Conservation (phyloP, 2,888 invertebrate genomes). For the Dyspetes luteomarginatus region DNA sequence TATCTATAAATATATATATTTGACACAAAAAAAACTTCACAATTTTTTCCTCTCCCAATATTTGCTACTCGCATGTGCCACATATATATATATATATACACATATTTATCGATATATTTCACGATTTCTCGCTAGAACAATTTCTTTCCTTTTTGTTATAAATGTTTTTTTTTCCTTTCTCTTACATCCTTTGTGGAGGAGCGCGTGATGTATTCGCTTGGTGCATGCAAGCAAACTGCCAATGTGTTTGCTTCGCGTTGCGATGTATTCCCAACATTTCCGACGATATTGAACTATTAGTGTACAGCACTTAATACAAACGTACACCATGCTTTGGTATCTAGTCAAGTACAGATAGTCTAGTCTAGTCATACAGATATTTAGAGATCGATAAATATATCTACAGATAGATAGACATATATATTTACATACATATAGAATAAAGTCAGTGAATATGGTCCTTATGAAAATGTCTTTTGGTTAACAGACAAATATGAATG, state of each 20-base stretch:
- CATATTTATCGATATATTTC: constrained; percentile 24
- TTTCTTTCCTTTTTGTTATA: background rate
- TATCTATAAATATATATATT: background rate
- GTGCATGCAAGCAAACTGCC: constrained; percentile 46
- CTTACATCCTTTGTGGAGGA: constrained; percentile 8
- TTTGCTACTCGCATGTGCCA: constrained; percentile 20
- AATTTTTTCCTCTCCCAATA: constrained; percentile 36
- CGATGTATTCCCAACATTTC: constrained; percentile 16
- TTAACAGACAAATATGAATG: too few relatives aligned
- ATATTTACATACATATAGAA: too few relatives aligned
- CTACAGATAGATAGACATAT: too few relatives aligned
- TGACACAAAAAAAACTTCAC: background rate
- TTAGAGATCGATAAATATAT: too few relatives aligned
- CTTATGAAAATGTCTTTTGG: too few relatives aligned
- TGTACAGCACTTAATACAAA: background rate
- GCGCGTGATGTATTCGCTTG: constrained; percentile 38
- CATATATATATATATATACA: background rate
- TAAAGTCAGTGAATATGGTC: too few relatives aligned
- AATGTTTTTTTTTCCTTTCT: background rate
- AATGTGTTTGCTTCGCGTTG: constrained; percentile 8
- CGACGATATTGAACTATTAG: background rate
- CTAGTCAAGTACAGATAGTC: background rate
- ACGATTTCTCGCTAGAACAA: constrained; percentile 31
- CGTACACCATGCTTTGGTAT: background rate
- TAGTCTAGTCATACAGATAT: too few relatives aligned